phyloP scores from a whole-genome alignment of 2,888 invertebrate species.

The Papilio gigon region DNA sequence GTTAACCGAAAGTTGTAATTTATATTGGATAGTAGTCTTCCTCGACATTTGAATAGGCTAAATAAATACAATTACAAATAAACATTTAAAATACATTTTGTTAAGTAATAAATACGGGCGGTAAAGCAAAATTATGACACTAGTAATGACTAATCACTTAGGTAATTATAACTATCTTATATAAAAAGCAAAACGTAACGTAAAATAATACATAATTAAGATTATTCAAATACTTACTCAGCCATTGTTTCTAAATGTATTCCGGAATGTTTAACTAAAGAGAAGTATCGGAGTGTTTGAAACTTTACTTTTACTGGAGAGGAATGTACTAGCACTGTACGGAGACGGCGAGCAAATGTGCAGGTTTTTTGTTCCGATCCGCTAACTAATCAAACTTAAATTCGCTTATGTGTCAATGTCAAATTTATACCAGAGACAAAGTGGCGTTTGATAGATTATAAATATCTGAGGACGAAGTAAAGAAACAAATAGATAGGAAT shows the following conservation, averaged over 20 bases:
- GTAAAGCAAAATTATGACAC: background rate
- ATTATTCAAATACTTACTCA: conserved; percentile 22
- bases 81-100: background rate
- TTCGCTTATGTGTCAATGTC: conserved; percentile 11
- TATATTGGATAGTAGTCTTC: background rate
- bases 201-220: background rate
- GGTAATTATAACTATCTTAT: background rate
- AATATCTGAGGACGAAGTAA: background rate
- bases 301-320: background rate
- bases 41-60: background rate
- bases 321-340: background rate
- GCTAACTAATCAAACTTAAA: background rate
- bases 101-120: background rate
- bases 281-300: background rate
- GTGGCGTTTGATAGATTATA: background rate
- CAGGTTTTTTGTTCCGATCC: background rate
- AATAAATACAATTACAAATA: background rate
- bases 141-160: conserved; percentile 9
- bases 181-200: background rate
- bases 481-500: background rate
- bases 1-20: background rate
- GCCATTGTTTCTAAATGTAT: conserved; percentile 22
- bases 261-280: background rate
- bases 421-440: background rate
- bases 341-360: conserved; percentile 3